phyloP scores from a whole-genome alignment of 2,888 invertebrate species.

The Myopa tessellatipennis region DNA sequence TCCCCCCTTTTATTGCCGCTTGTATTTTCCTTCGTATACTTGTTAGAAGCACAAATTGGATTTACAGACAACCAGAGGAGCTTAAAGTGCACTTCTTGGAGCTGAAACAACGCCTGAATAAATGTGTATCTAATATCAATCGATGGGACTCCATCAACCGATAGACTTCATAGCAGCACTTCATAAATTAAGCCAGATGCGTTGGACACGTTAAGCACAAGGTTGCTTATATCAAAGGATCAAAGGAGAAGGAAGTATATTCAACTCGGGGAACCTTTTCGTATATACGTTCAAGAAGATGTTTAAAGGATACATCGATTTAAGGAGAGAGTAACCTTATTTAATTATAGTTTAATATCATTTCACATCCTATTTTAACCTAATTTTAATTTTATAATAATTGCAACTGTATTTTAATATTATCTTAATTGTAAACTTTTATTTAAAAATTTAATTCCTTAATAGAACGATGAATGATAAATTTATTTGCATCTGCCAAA shows the following conservation, averaged over 20 bases:
- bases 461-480: not conserved
- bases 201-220: not conserved
- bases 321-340: no score
- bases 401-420: no score
- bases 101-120: slow-evolving; percentile 4
- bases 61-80: slow-evolving; percentile 20
- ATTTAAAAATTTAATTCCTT: no score
- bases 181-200: not conserved
- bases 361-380: no score
- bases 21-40: not conserved
- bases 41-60: slow-evolving; percentile 13
- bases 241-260: no score
- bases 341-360: no score
- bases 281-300: not conserved
- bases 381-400: no score
- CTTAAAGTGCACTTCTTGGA: slow-evolving; percentile 6
- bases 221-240: no score
- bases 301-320: not conserved
- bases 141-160: not conserved
- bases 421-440: no score
- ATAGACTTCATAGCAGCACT: not conserved
- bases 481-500: no score
- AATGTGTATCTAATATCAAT: slow-evolving; percentile 11
- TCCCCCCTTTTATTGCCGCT: not conserved
- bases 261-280: not conserved